Conservation (phyloP, 2,797 vertebrate genomes). For the Oreonectes daqikongensis region DNA sequence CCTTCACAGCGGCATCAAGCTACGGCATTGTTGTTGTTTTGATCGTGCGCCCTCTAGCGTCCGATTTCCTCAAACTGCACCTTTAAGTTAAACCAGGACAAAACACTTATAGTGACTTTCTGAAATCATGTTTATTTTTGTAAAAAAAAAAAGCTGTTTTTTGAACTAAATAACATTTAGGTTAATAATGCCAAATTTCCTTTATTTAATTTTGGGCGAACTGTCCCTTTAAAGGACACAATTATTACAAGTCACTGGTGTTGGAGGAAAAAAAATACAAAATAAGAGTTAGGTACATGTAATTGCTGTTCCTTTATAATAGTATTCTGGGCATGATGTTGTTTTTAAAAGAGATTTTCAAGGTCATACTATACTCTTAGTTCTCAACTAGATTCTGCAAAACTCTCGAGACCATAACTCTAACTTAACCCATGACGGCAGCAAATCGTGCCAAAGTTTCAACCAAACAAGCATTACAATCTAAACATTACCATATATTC, state of each 20-base stretch:
- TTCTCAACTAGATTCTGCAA: background rate
- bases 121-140: background rate
- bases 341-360: background rate
- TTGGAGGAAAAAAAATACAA: too few relatives aligned
- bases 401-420: background rate
- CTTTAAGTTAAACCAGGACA: too few relatives aligned
- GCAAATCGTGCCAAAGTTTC: background rate
- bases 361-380: background rate
- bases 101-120: background rate
- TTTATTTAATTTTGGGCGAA: too few relatives aligned
- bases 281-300: background rate
- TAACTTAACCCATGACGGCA: background rate
- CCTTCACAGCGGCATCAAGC: slow-evolving; percentile 9
- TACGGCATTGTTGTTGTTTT: slow-evolving; percentile 2
- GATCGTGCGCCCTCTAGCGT: background rate
- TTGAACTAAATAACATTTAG: too few relatives aligned
- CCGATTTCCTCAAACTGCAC: too few relatives aligned
- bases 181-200: too few relatives aligned
- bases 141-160: background rate
- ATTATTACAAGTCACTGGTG: too few relatives aligned
- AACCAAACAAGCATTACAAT: background rate
- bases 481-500: background rate
- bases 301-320: background rate
- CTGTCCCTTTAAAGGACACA: too few relatives aligned
- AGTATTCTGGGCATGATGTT: background rate